Conservation (phyloP, 2,888 invertebrate genomes). For the Chromoteleia sp. region DNA sequence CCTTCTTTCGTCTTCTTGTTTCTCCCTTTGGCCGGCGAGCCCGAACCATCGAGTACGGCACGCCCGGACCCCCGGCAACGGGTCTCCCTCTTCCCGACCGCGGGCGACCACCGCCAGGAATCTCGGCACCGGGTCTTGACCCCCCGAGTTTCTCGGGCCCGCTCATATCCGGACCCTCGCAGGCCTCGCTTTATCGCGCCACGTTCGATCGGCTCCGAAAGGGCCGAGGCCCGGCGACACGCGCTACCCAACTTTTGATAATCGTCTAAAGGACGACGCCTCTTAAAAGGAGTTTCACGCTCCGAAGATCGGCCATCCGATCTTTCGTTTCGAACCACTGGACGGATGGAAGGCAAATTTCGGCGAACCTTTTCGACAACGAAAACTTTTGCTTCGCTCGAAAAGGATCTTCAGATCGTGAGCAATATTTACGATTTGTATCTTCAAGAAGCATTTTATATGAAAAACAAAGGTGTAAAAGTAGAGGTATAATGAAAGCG, state of each 20-base stretch:
- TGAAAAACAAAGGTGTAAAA: too few species aligned
- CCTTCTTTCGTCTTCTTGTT: slow-evolving; percentile 54
- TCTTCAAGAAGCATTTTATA: too few species aligned
- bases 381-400: too few species aligned
- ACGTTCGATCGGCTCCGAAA: slow-evolving; percentile 29
- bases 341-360: neutral
- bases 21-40: slow-evolving; percentile 43
- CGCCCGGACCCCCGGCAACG: slow-evolving; percentile 58
- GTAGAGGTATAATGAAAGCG: too few species aligned
- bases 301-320: slow-evolving; percentile 4
- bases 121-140: slow-evolving; percentile 66
- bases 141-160: slow-evolving; percentile 42
- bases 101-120: slow-evolving; percentile 61
- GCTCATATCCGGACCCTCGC: slow-evolving; percentile 40
- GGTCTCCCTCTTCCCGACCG: slow-evolving; percentile 36
- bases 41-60: slow-evolving; percentile 60
- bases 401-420: too few species aligned
- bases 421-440: too few species aligned
- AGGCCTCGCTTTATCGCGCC: slow-evolving; percentile 33
- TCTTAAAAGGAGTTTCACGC: slow-evolving; percentile 33
- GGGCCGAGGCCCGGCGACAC: slow-evolving; percentile 31
- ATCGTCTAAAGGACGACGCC: slow-evolving; percentile 35
- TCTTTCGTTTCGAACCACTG: neutral
- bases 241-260: slow-evolving; percentile 48
- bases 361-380: neutral